Evolutionary conservation across 1,140 invertebrate species (phyloP).

Genomic region (Hermetia illucens): DNA sequence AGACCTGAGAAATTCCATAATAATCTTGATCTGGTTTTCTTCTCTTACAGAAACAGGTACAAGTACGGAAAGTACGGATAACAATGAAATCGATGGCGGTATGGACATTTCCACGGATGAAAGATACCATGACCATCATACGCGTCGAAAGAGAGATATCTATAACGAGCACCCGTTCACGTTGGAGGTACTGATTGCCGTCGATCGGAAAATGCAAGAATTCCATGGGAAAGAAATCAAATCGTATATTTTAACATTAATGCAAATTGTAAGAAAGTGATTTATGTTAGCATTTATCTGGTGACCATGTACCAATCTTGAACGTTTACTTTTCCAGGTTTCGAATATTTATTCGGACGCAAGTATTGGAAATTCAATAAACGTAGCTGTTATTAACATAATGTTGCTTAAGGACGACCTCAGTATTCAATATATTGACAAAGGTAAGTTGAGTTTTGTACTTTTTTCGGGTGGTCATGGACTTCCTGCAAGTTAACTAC

Average conservation of each 20-base stretch:
- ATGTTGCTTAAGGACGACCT: slow-evolving; percentile 40
- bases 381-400: slow-evolving; percentile 58
- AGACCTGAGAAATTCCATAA: too few species aligned
- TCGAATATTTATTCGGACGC: slow-evolving; percentile 64
- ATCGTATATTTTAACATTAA: slow-evolving; percentile 61
- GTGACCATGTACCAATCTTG: not conserved
- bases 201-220: slow-evolving; percentile 59
- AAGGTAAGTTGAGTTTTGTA: slow-evolving; percentile 4
- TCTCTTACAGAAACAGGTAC: too few species aligned
- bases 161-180: slow-evolving; percentile 42
- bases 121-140: too few species aligned
- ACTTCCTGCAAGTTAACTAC: too few species aligned
- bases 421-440: slow-evolving; percentile 15
- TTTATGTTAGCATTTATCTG: not conserved
- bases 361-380: slow-evolving; percentile 67
- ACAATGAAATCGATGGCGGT: too few species aligned
- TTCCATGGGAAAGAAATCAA: slow-evolving; percentile 44
- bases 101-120: too few species aligned
- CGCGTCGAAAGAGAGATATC: slow-evolving; percentile 29
- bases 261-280: slow-evolving; percentile 51
- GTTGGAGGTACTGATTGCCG: slow-evolving; percentile 66
- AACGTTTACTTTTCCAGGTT: slow-evolving; percentile 35
- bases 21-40: too few species aligned
- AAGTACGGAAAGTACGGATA: too few species aligned
- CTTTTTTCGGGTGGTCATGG: too few species aligned